Evolutionary conservation across 1,140 invertebrate species (phyloP).

Genomic region (Vollenhovia emeryi): DNA sequence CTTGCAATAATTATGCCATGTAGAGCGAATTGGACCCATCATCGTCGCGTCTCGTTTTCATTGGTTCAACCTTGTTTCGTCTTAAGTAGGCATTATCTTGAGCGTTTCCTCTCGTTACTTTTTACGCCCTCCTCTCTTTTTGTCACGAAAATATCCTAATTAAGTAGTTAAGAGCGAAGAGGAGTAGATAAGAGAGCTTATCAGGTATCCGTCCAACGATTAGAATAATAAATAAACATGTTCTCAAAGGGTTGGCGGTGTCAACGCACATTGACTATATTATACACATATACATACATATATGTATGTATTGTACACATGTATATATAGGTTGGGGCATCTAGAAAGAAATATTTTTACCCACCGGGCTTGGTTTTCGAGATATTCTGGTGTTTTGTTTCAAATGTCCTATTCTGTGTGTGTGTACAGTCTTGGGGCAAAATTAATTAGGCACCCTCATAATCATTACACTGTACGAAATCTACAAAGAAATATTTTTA

Average conservation of each 20-base stretch:
- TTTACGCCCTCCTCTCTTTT: background rate
- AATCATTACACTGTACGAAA: no score
- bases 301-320: background rate
- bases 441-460: no score
- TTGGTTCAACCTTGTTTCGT: conserved; percentile 25
- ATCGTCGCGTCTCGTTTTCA: background rate
- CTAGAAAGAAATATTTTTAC: no score
- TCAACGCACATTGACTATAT: background rate
- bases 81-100: conserved; percentile 22
- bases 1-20: background rate
- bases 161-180: conserved; percentile 20
- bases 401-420: no score
- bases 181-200: conserved; percentile 72
- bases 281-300: background rate
- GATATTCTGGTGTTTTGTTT: no score
- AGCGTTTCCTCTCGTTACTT: background rate
- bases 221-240: conserved; percentile 59
- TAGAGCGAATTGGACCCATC: background rate
- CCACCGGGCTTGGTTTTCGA: no score
- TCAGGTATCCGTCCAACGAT: conserved; percentile 80
- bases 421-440: no score
- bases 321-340: no score
- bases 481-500: no score
- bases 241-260: background rate
- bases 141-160: conserved; percentile 23